phyloP scores from a whole-genome alignment of 2,113 vertebrate species.

The Calyptomena viridis region DNA sequence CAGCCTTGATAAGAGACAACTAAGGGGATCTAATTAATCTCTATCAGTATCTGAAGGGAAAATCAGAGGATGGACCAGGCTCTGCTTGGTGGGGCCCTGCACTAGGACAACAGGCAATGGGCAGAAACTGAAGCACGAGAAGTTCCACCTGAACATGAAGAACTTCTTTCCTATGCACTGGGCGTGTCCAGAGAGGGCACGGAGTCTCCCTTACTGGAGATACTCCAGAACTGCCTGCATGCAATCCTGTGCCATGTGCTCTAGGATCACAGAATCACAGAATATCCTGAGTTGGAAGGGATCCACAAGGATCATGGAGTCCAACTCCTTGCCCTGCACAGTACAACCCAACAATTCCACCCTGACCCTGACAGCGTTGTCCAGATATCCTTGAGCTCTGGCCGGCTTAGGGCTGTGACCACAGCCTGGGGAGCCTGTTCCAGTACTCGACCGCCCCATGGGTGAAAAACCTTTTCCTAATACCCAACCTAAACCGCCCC shows the following conservation, averaged over 20 bases:
- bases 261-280: background rate
- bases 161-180: background rate
- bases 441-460: background rate
- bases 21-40: background rate
- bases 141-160: accelerated
- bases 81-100: background rate
- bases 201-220: background rate
- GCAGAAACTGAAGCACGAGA: background rate
- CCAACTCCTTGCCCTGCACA: background rate
- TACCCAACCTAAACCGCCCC: background rate
- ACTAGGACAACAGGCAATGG: background rate
- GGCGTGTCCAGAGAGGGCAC: background rate
- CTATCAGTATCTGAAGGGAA: background rate
- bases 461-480: background rate
- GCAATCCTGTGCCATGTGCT: background rate
- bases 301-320: accelerated
- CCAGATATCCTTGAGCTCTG: background rate
- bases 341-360: background rate
- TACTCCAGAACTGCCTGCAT: background rate
- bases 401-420: accelerated
- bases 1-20: background rate
- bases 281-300: background rate
- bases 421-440: background rate
- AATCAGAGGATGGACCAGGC: background rate
- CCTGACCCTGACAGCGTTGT: accelerated